Conservation (phyloP, 2,888 invertebrate species). For the Cerastoderma edule region DNA sequence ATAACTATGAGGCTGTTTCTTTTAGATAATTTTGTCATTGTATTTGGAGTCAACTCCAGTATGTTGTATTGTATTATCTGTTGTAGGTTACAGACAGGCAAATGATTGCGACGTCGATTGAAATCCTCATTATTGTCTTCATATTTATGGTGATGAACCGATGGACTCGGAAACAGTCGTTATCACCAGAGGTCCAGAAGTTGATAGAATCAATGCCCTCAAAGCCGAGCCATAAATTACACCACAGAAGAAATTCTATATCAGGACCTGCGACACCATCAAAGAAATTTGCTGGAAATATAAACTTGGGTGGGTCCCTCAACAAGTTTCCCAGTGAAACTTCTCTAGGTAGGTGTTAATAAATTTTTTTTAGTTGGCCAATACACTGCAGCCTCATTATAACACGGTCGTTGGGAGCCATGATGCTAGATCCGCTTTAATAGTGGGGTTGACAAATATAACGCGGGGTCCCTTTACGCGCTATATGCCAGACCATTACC, state of each 20-base stretch:
- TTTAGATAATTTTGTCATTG: no score
- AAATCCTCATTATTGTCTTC: slow-evolving; percentile 61
- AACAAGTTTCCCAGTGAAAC: slow-evolving; percentile 70
- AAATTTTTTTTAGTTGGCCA: no score
- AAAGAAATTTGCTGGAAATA: slow-evolving; percentile 40
- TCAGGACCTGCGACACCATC: slow-evolving; percentile 59
- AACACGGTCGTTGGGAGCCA: no score
- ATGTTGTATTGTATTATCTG: neutral
- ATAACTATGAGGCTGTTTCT: no score
- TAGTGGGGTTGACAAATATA: no score
- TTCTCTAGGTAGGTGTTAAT: slow-evolving; percentile 63
- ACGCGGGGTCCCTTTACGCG: no score
- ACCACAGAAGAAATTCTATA: slow-evolving; percentile 64
- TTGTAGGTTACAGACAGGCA: slow-evolving; percentile 70
- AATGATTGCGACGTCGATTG: slow-evolving; percentile 65
- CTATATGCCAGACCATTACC: no score
- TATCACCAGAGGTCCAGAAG: slow-evolving; percentile 58
- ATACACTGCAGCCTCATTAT: no score
- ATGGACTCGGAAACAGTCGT: slow-evolving; percentile 38
- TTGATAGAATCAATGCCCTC: slow-evolving; percentile 62
- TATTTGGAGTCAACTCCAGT: no score
- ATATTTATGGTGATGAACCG: slow-evolving; percentile 58
- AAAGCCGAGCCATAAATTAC: slow-evolving; percentile 32
- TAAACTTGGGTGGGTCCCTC: slow-evolving; percentile 41
- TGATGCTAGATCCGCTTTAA: no score